Conservation (phyloP, 2,113 vertebrate species). For the Amia ocellicauda region DNA sequence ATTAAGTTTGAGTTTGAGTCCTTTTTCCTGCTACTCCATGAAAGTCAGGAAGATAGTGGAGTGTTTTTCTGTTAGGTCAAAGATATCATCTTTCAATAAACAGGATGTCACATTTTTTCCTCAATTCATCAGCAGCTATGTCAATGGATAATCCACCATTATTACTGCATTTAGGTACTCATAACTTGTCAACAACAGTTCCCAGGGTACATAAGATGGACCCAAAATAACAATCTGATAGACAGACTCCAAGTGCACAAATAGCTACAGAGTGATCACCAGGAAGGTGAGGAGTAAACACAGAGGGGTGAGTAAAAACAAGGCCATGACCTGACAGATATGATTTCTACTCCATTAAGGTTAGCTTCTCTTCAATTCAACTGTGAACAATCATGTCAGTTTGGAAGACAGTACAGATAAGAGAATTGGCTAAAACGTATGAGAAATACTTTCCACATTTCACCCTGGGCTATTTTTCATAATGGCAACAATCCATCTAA, state of each 20-base stretch:
- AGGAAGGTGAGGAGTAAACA: slow-evolving; percentile 25
- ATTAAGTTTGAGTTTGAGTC: slow-evolving; percentile 10
- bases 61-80: slow-evolving; percentile 15
- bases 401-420: slow-evolving; percentile 21
- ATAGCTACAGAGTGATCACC: slow-evolving; percentile 26
- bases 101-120: slow-evolving; percentile 38
- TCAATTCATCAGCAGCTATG: slow-evolving; percentile 38
- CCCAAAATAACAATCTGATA: slow-evolving; percentile 55
- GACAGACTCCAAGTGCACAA: slow-evolving; percentile 24
- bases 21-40: slow-evolving; percentile 19
- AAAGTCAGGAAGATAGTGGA: slow-evolving; percentile 29
- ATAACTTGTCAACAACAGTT: slow-evolving; percentile 58
- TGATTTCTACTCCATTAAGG: slow-evolving; percentile 38
- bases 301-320: slow-evolving; percentile 19
- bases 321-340: slow-evolving; percentile 32
- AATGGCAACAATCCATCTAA: no score
- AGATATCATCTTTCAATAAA: slow-evolving; percentile 57
- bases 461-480: no score
- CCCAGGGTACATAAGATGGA: slow-evolving; percentile 33
- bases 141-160: slow-evolving; percentile 52
- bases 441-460: no score
- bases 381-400: slow-evolving; percentile 47
- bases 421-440: no score
- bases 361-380: slow-evolving; percentile 44
- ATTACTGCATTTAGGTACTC: slow-evolving; percentile 44